Percentiles rank a stretch among this genome's conserved stretches.
These are phyloP conservation scores for Heteromormyrus szaboi DNA, from an alignment of 2,797 vertebrate genomes.

Conservation along the genomic window DNA sequence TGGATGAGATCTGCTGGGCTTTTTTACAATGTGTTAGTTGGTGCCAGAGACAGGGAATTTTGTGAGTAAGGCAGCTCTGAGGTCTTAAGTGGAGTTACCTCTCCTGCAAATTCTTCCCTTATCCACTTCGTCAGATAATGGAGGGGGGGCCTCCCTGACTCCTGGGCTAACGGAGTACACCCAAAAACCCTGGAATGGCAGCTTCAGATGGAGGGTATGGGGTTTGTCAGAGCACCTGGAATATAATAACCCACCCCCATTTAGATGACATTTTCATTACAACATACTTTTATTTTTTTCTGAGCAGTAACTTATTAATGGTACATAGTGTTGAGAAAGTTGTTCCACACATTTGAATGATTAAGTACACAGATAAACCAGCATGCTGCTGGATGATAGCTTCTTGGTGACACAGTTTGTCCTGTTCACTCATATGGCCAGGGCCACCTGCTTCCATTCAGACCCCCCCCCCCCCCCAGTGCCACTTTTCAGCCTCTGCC, in stretches of 20 bases:
- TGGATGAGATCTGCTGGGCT: background rate
- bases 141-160: slow-evolving; percentile 23
- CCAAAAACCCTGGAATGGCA: slow-evolving; percentile 43
- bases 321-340: background rate
- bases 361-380: background rate
- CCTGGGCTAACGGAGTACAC: slow-evolving; percentile 46
- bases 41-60: background rate
- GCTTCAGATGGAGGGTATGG: background rate
- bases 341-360: background rate
- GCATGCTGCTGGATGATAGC: background rate
- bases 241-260: background rate
- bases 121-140: slow-evolving; percentile 57
- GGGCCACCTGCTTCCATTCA: background rate
- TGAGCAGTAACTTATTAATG: background rate
- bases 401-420: background rate
- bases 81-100: slow-evolving; percentile 39
- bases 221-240: background rate
- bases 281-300: background rate
- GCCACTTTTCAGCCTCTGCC: background rate
- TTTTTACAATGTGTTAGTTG: background rate
- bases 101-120: slow-evolving; percentile 61
- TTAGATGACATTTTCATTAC: background rate
- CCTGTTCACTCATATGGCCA: background rate
- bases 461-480: too few species aligned
- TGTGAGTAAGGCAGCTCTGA: slow-evolving; percentile 25